These are phyloP conservation scores for Tubulanus polymorphus DNA, from an alignment of 2,888 invertebrate genomes.

Conservation along the genomic window DNA sequence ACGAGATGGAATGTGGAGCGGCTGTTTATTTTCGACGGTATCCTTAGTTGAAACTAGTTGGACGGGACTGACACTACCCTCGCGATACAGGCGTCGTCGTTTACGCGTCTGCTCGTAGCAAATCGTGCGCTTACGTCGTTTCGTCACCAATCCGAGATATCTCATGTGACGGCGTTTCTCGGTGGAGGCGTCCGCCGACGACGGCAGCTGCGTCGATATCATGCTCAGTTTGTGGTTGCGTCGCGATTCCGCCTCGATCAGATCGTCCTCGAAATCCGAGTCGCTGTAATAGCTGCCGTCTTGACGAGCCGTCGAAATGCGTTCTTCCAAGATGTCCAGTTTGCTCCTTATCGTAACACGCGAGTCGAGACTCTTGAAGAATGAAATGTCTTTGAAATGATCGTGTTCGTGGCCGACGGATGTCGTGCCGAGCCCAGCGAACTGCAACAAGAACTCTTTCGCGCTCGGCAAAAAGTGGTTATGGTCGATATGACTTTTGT, in stretches of 20 bases:
- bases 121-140: too few relatives aligned
- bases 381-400: too few relatives aligned
- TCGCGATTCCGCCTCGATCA: conserved; percentile 30
- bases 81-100: conserved; percentile 32
- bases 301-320: conserved; percentile 30
- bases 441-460: too few relatives aligned
- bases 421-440: too few relatives aligned
- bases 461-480: too few relatives aligned
- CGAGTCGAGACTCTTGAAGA: too few relatives aligned
- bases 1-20: conserved; percentile 14
- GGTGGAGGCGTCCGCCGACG: conserved; percentile 35
- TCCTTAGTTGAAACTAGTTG: too few relatives aligned
- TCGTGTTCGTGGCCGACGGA: too few relatives aligned
- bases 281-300: conserved; percentile 25
- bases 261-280: conserved; percentile 32
- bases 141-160: conserved; percentile 38
- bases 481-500: too few relatives aligned
- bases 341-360: too few relatives aligned
- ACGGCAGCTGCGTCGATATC: conserved; percentile 41
- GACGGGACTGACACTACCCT: conserved; percentile 38
- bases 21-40: conserved; percentile 16
- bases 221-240: conserved; percentile 21
- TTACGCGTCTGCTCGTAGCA: too few relatives aligned
- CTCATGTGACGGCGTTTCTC: conserved; percentile 38
- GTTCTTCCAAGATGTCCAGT: conserved; percentile 45